A percentile compares a stretch with the other conserved stretches of the same genome.
Evolutionary conservation across 1,140 invertebrate genomes (phyloP).

Genomic region (Drosophila arizonae): DNA sequence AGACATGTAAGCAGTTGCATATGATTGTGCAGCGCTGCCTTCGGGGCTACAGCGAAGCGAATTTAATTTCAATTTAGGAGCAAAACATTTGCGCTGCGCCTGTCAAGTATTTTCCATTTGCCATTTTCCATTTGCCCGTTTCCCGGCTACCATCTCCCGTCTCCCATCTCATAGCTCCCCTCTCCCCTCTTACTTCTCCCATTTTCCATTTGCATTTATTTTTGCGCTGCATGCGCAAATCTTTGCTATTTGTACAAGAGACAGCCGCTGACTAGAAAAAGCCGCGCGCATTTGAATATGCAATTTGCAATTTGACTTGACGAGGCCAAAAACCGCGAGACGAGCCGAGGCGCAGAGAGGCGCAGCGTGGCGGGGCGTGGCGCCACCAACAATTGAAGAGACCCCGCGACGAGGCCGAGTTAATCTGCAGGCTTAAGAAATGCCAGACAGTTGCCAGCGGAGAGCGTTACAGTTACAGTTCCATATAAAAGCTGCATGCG

Average conservation of each 20-base stretch:
- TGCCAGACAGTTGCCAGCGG: conserved; percentile 59
- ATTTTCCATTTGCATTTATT: conserved; percentile 68
- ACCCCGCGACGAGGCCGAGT: conserved; percentile 42
- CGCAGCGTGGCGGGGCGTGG: neutral
- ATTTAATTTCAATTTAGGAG: conserved; percentile 74
- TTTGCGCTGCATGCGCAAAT: conserved; percentile 76
- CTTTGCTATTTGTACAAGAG: conserved; percentile 77
- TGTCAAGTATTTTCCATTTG: conserved; percentile 51
- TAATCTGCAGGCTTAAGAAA: conserved; percentile 77
- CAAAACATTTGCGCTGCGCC: conserved; percentile 65
- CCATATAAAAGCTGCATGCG: conserved; percentile 65
- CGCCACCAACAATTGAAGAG: conserved; percentile 39
- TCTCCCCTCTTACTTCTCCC: conserved; percentile 15
- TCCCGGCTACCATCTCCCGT: conserved; percentile 4
- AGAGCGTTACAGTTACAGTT: conserved; percentile 37
- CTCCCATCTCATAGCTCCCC: neutral
- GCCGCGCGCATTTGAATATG: conserved; percentile 77
- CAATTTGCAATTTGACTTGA: conserved; percentile 80
- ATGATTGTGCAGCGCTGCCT: conserved; percentile 55
- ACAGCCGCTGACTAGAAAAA: conserved; percentile 76
- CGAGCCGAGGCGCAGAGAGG: neutral
- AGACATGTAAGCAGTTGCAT: conserved; percentile 48
- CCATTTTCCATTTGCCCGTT: conserved; percentile 34
- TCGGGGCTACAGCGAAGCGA: conserved; percentile 19
- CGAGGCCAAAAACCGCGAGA: conserved; percentile 62